Evolutionary conservation across 2,113 vertebrate species (phyloP).

Genomic region (Thunnus thynnus): DNA sequence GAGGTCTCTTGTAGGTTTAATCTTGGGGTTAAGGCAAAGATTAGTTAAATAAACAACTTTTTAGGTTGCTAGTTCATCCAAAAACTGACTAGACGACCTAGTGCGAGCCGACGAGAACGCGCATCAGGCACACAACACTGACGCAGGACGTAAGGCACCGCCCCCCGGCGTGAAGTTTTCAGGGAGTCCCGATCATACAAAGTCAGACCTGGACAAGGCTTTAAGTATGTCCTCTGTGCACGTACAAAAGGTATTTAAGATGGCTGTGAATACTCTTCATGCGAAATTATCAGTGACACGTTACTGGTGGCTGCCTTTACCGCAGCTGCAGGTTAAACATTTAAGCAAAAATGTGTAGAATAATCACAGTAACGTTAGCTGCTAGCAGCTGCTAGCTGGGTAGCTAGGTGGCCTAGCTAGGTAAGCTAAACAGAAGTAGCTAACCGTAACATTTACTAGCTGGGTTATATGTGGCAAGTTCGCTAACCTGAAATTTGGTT

Average conservation of each 20-base stretch:
- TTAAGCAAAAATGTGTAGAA: background rate
- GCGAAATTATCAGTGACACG: rapidly evolving
- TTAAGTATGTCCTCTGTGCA: conserved; percentile 54
- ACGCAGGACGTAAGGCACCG: conserved; percentile 45
- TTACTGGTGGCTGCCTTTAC: background rate
- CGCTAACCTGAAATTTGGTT: background rate
- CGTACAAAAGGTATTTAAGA: conserved; percentile 49
- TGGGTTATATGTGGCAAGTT: background rate
- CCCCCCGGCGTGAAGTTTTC: too few species aligned
- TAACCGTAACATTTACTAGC: conserved; percentile 18
- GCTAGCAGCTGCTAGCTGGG: conserved; percentile 37
- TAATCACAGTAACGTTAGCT: conserved; percentile 36
- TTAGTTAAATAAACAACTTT: too few species aligned
- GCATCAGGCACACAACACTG: background rate
- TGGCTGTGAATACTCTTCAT: background rate
- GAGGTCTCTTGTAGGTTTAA: too few species aligned
- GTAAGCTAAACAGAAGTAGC: conserved; percentile 45
- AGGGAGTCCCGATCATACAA: conserved; percentile 27
- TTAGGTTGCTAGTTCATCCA: too few species aligned
- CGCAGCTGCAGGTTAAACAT: background rate
- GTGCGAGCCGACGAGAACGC: too few species aligned
- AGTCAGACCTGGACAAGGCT: conserved; percentile 65
- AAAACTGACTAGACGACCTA: too few species aligned
- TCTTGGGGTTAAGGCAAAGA: too few species aligned
- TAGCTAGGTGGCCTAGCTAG: conserved; percentile 43